Conservation (phyloP, 2,888 invertebrate species). For the Heliconius sara region DNA sequence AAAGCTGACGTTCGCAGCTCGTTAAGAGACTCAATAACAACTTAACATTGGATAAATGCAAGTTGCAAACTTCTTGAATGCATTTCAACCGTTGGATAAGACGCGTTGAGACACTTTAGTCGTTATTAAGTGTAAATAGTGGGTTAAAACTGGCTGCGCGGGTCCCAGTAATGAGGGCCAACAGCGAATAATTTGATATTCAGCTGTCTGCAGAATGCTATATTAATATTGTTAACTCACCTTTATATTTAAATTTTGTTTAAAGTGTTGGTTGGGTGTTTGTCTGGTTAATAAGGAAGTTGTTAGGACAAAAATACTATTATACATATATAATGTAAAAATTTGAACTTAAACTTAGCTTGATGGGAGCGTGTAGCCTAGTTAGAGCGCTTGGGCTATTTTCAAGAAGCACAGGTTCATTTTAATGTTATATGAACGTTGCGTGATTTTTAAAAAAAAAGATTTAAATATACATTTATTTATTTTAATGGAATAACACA, state of each 20-base stretch:
- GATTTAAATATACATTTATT: too few species aligned
- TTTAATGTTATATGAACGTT: too few species aligned
- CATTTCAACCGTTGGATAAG: constrained; percentile 43
- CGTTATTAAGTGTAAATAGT: constrained; percentile 50
- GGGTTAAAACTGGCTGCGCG: constrained; percentile 46
- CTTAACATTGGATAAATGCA: constrained; percentile 44
- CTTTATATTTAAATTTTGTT: constrained; percentile 7
- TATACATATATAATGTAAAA: too few species aligned
- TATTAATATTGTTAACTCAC: constrained; percentile 19
- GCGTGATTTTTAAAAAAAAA: too few species aligned
- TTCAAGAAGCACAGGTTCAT: too few species aligned
- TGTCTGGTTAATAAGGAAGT: not conserved
- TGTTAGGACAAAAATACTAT: too few species aligned
- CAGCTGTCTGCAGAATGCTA: constrained; percentile 36
- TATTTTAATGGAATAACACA: too few species aligned
- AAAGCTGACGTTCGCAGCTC: constrained; percentile 43
- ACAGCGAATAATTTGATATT: constrained; percentile 43
- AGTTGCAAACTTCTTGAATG: constrained; percentile 46
- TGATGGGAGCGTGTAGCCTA: too few species aligned
- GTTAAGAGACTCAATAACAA: constrained; percentile 47
- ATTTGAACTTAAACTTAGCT: too few species aligned
- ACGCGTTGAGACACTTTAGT: constrained; percentile 40
- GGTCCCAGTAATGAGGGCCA: constrained; percentile 48
- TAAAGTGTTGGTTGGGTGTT: not conserved
- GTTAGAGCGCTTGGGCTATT: too few species aligned